These are phyloP conservation scores for Erannis defoliaria DNA, from an alignment of 2,888 invertebrate species.

Conservation along the genomic window DNA sequence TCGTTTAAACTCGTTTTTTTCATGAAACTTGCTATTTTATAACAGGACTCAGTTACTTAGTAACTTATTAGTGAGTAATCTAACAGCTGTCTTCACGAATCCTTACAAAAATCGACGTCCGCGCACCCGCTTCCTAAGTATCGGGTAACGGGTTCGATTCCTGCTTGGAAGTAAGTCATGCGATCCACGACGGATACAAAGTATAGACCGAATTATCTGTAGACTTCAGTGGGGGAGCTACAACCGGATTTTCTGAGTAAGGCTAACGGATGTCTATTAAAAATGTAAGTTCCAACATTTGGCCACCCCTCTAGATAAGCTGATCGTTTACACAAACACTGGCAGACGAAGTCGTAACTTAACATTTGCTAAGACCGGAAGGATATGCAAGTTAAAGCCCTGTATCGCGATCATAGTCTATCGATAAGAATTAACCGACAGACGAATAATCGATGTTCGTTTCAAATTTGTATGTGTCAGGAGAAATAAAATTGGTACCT, in stretches of 20 bases:
- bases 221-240: background rate
- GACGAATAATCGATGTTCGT: too few species aligned
- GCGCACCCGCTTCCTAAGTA: conserved; percentile 42
- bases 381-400: conserved; percentile 7
- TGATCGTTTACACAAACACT: background rate
- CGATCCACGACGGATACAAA: conserved; percentile 40
- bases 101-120: conserved; percentile 36
- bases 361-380: conserved; percentile 4
- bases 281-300: background rate
- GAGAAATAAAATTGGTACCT: too few species aligned
- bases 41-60: too few species aligned
- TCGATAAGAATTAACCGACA: too few species aligned
- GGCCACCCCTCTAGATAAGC: background rate
- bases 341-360: background rate
- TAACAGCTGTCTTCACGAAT: conserved; percentile 40
- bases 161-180: conserved; percentile 35
- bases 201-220: background rate
- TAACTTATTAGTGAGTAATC: background rate
- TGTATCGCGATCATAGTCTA: too few species aligned
- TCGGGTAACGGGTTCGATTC: conserved; percentile 44
- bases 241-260: background rate
- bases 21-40: background rate
- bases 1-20: too few species aligned
- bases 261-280: background rate
- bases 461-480: too few species aligned